Evolutionary conservation across 1,140 invertebrate species (phyloP), one percentile per base, ranked within the genome.

Genomic region (Drosophila tristis): DNA sequence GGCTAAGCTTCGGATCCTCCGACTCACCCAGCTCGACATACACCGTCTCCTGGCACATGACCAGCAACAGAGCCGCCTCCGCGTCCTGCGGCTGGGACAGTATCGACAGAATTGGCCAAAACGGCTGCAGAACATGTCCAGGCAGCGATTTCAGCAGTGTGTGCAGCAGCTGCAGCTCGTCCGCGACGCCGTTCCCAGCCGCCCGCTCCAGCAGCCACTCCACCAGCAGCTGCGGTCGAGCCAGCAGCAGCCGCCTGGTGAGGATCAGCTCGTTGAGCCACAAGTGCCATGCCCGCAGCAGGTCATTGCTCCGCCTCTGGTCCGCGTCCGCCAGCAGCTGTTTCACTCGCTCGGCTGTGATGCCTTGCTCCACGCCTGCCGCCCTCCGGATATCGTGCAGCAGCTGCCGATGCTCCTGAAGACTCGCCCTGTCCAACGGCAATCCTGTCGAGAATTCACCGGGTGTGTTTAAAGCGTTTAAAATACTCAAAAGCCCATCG

Each of bases 231-330:
- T 75, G 48, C 0, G 51, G 11, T 6, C 74, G 11, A 13, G 55
- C 74, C 20, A 70, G 49, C 42, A 61, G 50, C 9, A 64, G 51
- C 5, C 29, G 51, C 9, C 60, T 62, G 25, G 15, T 42, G 9
- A 55, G 43, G 15, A 87, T 42, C 11, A 87, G 44, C 51, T 87
- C 78, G 29, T 63, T 61, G 0, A 87, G 57, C 75, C 74, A 89
- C 23, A 53, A 39, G 7, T 76, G 53, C 78, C 82, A 87, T n/a
- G 50, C 50, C 8, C 16, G 47, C 15, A 85, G 58, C 48, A 74
- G 43, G 54, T 75, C 35, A 35, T 43, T 16, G 5, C 13, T 3
- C 11, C 42, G 15, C 44, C 51, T 31, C 35, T 60, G 31, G 45
- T 59, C 39, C 47, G 58, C 74, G 26, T 56, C 60, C n/a, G 43